These are phyloP conservation scores for Lipotes vexillifer DNA, from an alignment of 2,113 vertebrate species.

Conservation along the genomic window DNA sequence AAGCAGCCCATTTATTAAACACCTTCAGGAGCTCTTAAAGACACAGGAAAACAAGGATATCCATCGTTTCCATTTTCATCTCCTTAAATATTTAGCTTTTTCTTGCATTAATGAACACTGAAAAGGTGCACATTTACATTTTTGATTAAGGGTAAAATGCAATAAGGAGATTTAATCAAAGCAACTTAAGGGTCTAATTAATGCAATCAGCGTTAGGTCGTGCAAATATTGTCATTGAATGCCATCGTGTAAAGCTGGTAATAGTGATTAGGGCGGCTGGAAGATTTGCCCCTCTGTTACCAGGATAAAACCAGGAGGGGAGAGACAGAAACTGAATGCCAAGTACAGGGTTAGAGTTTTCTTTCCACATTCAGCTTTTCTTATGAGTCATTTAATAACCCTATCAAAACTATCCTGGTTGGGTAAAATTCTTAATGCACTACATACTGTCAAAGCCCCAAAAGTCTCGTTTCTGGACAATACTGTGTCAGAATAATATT, in stretches of 20 bases:
- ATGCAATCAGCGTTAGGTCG: conserved; percentile 86
- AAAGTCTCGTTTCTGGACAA: neutral
- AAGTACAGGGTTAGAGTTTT: conserved; percentile 18
- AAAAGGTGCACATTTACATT: conserved; percentile 81
- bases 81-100: conserved; percentile 70
- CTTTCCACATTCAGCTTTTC: conserved; percentile 18
- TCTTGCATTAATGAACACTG: conserved; percentile 79
- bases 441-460: neutral
- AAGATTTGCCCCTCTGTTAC: conserved; percentile 45
- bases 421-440: conserved; percentile 14
- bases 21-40: conserved; percentile 58
- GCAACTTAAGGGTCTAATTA: conserved; percentile 83
- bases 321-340: conserved; percentile 56
- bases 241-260: conserved; percentile 88
- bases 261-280: conserved; percentile 66
- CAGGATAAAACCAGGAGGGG: conserved; percentile 38
- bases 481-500: neutral
- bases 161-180: conserved; percentile 84
- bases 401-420: neutral
- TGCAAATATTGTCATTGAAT: conserved; percentile 87
- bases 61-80: conserved; percentile 67
- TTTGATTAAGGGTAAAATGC: conserved; percentile 81
- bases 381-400: neutral
- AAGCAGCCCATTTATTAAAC: conserved; percentile 58
- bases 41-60: conserved; percentile 74